Percentiles rank a stretch among this genome's conserved stretches.
These are phyloP conservation scores for Silurus glanis DNA, from an alignment of 2,113 vertebrate species.

Conservation along the genomic window DNA sequence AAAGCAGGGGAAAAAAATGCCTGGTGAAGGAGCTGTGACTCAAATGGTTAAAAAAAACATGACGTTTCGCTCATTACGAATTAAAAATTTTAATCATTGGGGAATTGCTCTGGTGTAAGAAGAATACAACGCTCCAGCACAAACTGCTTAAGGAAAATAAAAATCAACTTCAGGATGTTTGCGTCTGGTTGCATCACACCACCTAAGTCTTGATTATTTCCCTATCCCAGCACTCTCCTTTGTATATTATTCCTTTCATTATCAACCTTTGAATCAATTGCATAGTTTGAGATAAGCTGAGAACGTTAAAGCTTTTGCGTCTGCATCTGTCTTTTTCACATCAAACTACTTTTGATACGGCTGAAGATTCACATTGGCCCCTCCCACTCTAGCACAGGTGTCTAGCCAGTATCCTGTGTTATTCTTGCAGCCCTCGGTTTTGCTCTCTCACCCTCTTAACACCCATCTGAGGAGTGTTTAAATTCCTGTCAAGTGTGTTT, in stretches of 20 bases:
- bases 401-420: neutral
- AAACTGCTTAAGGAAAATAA: neutral
- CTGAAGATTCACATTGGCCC: neutral
- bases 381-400: neutral
- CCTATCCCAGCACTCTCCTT: neutral
- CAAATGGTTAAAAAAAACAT: no score
- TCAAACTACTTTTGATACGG: neutral
- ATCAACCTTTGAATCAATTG: neutral
- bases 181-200: neutral
- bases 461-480: constrained; percentile 44
- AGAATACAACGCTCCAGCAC: neutral
- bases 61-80: neutral
- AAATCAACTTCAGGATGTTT: neutral
- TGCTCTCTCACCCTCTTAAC: constrained; percentile 23
- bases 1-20: neutral
- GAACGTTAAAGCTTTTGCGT: constrained; percentile 28
- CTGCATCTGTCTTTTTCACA: constrained; percentile 4
- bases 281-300: neutral
- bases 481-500: constrained; percentile 43
- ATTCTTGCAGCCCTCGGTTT: neutral
- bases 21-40: neutral
- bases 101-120: neutral
- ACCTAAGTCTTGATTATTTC: neutral
- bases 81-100: neutral
- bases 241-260: neutral